A percentile compares a stretch with the other conserved stretches of the same genome.
phyloP scores from a whole-genome alignment of 2,888 invertebrate species.

The Tinea trinotella region DNA sequence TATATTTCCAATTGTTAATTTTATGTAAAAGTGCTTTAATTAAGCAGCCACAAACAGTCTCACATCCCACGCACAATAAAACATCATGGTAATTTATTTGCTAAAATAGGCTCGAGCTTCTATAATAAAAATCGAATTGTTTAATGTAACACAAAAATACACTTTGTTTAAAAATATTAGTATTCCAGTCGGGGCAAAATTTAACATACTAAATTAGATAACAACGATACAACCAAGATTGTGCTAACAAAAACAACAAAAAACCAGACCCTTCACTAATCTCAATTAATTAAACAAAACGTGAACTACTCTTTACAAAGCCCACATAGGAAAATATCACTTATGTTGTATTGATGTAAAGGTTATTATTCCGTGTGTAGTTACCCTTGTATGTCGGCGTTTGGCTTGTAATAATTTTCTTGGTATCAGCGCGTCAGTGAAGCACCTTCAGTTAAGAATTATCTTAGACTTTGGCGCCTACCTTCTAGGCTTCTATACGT shows the following conservation, averaged over 20 bases:
- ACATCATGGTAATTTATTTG: no score
- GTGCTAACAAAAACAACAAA: neutral
- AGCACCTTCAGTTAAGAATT: constrained; percentile 6
- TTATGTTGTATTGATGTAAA: neutral
- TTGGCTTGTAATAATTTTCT: constrained; percentile 3
- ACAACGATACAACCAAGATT: neutral
- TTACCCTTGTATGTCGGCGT: neutral
- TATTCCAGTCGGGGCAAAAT: neutral
- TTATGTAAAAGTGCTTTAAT: no score
- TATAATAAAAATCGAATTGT: no score
- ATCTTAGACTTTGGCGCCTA: constrained; percentile 8
- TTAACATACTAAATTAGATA: neutral
- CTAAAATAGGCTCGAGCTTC: no score
- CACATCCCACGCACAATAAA: no score
- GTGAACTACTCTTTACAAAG: neutral
- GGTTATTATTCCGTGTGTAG: neutral
- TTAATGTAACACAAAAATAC: no score
- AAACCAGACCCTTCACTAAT: constrained; percentile 2
- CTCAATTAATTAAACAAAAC: constrained; percentile 11
- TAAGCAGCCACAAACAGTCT: no score
- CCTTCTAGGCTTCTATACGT: neutral
- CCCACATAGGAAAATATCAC: neutral
- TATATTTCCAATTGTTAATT: no score
- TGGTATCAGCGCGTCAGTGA: neutral
- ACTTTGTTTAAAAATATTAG: neutral